A percentile compares a stretch with the other conserved stretches of the same genome.
These are phyloP conservation scores for Chrysolina americana DNA, from an alignment of 2,888 invertebrate species.

Conservation along the genomic window DNA sequence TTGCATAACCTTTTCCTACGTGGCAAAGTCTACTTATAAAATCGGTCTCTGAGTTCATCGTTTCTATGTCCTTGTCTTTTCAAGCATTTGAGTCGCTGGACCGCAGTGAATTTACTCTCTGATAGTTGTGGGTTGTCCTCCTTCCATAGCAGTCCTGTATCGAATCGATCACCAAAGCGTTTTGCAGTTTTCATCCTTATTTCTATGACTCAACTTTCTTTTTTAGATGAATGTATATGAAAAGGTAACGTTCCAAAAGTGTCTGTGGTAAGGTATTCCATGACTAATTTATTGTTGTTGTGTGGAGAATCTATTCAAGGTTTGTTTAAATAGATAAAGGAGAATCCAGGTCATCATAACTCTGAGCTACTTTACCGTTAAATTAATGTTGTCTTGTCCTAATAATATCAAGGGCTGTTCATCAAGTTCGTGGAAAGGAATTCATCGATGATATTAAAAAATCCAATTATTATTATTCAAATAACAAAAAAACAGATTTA, in stretches of 20 bases:
- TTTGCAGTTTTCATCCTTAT: conserved; percentile 11
- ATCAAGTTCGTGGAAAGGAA: no score
- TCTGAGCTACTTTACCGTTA: no score
- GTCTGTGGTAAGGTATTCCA: background rate
- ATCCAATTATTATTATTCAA: background rate
- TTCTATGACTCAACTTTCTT: conserved; percentile 10
- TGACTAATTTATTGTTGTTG: background rate
- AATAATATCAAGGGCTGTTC: no score
- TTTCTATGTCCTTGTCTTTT: conserved; percentile 19
- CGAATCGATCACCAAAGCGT: background rate
- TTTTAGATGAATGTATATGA: background rate
- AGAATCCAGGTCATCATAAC: no score
- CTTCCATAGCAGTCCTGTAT: conserved; percentile 16
- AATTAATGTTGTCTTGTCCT: no score
- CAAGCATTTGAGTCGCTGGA: background rate
- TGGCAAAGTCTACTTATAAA: conserved; percentile 13
- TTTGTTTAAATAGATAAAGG: no score
- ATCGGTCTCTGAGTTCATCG: conserved; percentile 8
- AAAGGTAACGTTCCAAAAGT: no score
- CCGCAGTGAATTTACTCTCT: conserved; percentile 8
- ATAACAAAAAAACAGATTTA: no score
- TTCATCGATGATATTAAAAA: background rate
- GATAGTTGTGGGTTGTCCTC: conserved; percentile 2
- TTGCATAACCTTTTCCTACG: conserved; percentile 24
- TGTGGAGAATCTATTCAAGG: no score